Conservation (phyloP, 35 echinoderm and acorn worm genomes). For the Chiridota heheva region DNA sequence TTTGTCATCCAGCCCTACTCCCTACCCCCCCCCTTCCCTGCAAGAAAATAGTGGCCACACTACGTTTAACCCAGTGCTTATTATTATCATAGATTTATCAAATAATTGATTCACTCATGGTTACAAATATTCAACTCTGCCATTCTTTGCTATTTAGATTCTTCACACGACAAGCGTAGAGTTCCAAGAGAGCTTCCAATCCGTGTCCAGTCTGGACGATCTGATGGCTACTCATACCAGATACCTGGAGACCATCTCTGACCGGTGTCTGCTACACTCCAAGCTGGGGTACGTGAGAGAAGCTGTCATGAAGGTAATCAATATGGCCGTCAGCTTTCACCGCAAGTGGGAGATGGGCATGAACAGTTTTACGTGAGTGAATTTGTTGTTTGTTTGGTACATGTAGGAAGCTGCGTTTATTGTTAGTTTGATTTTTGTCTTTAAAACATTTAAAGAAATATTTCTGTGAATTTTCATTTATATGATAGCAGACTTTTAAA, state of each 20-base stretch:
- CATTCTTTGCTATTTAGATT: constrained; percentile 51
- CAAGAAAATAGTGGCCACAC: too few species aligned
- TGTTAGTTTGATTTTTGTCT: neutral
- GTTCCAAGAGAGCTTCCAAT: constrained; percentile 57
- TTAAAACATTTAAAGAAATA: neutral
- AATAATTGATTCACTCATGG: too few species aligned
- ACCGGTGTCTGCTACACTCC: constrained; percentile 84
- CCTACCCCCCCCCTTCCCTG: too few species aligned
- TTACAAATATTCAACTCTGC: too few species aligned
- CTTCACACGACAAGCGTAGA: constrained; percentile 89
- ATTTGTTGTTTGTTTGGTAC: neutral
- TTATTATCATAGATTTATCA: too few species aligned
- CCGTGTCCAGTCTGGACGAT: constrained; percentile 62
- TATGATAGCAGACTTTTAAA: neutral
- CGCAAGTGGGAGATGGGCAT: constrained; percentile 81
- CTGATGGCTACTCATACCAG: constrained; percentile 54
- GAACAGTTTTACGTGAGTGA: constrained; percentile 67
- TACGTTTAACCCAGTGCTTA: too few species aligned
- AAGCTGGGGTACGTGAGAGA: constrained; percentile 82
- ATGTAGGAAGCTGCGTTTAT: neutral
- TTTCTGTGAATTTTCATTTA: neutral
- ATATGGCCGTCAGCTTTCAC: constrained; percentile 80
- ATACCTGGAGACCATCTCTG: constrained; percentile 75
- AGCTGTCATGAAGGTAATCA: constrained; percentile 74
- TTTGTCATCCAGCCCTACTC: too few species aligned